Base-by-base conservation (phyloP, 23 tunicate genomes). In the Trididemnum nubilum region DNA sequence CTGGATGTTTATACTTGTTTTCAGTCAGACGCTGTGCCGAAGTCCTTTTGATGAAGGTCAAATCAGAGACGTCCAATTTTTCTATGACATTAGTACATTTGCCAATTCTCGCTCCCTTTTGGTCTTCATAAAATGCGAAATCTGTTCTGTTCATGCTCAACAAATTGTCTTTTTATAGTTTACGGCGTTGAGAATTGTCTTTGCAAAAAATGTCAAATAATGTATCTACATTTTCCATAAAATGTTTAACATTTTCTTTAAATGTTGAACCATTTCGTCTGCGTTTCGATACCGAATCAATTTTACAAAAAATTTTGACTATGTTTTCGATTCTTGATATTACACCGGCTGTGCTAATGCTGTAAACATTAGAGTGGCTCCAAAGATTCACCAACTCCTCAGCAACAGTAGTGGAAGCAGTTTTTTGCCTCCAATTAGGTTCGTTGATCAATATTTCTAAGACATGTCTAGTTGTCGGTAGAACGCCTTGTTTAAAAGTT, bases 401-500 rank as follows among this genome's bases (percentile, higher is more conserved):
- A 24, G 82, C 77, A 9, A 78, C 36, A 21, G 35, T 78, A 21
- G 18, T 60, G 4, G 35, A 34, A 2, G 64, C 65, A 22, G 70
- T 39, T 60, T 26, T 44, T 51, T 15, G 9, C 29, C 82, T 78
- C 49, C 44, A 78, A 36, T 78, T 52, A 2, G 7, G 15, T 26
- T 51, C 64, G 22, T 51, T 2, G 35, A 78, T 27, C 34, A 78
- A 24, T 22, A 77, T 29, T 57, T 78, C 76, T 7, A 78, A 21
- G 3, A 78, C 82, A 51, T 78, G 35, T 78, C 82, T 25, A 2
- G 27, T 78, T 24, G 82, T 78, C 37, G 82, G 82, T 3, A 78
- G n/a, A 24, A 78, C 34, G 2, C 82, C 77, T 34, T 21, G 25
- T 21, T 22, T 22, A 24, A 63, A 63, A 21, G 69, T 21, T 21